Base-by-base conservation (phyloP, 2,113 vertebrate genomes). In the Elaphurus davidianus region DNA sequence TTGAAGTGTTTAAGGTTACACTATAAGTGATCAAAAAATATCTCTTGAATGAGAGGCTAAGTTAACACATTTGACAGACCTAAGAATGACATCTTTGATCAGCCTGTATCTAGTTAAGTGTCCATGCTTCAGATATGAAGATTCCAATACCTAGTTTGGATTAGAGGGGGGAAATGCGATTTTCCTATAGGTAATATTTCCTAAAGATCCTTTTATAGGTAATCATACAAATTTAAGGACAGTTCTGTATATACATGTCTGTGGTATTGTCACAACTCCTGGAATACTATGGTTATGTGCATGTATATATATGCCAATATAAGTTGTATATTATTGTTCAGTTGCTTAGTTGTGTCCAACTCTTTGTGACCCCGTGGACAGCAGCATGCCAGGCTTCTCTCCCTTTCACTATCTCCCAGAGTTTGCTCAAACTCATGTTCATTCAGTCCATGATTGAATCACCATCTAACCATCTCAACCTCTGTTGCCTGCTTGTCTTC, bases 1-100 rank as follows among this genome's bases (percentile, higher is more conserved):
- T 83, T 78, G 90, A 98, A 92, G 82, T 97, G 78, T 94, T 98
- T 98, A 97, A 92, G 83, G 96, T 97, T 94, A 97, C 15, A 71
- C 19, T 55, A 45, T 82, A 55, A 62, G 25, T 95, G 97, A 98
- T 98, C 89, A 97, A 98, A 98, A 98, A 95, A 87, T 50, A 98
- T 91, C 90, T 93, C 54, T 82, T 62, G 62, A 98, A 95, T 98
- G 98, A 90, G 76, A 92, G 97, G 94, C 78, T 82, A 28, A 83
- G 81, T 57, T 60, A 16, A 88, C 2, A 59, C 1, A 7, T 40
- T 89, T 59, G 55, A 47, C 11, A 47, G n/a, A 81, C 11, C 15
- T 96, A 83, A 62, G 16, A 95, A 87, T 82, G 25, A 82, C 55
- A 96, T 95, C 25, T 89, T 6, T 89, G 33, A 71, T 52, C 17